Evolutionary conservation across 2,797 vertebrate genomes (phyloP).

Genomic region (Sebastes hubbsi): DNA sequence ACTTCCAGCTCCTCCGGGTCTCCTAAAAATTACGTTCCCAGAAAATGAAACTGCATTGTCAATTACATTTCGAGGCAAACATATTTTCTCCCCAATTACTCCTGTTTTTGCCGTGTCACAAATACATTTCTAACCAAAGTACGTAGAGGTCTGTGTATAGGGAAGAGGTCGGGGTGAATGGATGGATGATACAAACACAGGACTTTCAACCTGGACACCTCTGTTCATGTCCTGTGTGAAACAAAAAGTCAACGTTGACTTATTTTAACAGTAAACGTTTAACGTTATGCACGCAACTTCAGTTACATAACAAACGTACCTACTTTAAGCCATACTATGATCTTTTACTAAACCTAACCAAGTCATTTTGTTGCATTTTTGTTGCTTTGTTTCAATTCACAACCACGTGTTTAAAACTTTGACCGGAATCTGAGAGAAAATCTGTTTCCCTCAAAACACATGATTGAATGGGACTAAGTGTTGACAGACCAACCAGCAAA

Average conservation of each 20-base stretch:
- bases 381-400: no score
- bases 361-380: background rate
- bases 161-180: background rate
- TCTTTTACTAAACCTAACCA: background rate
- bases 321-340: background rate
- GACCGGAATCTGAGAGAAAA: no score
- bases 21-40: fast-evolving
- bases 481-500: background rate
- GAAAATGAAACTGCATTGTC: no score
- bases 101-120: fast-evolving
- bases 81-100: no score
- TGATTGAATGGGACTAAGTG: no score
- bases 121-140: background rate
- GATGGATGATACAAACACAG: background rate
- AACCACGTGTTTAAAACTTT: no score
- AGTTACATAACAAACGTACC: background rate
- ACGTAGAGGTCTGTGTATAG: fast-evolving
- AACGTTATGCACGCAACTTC: background rate
- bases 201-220: background rate
- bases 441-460: no score
- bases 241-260: background rate
- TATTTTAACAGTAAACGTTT: no score
- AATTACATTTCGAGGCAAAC: no score
- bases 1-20: background rate
- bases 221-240: background rate